Conservation (phyloP, 2,888 invertebrate species). For the Lepidonotus clava region DNA sequence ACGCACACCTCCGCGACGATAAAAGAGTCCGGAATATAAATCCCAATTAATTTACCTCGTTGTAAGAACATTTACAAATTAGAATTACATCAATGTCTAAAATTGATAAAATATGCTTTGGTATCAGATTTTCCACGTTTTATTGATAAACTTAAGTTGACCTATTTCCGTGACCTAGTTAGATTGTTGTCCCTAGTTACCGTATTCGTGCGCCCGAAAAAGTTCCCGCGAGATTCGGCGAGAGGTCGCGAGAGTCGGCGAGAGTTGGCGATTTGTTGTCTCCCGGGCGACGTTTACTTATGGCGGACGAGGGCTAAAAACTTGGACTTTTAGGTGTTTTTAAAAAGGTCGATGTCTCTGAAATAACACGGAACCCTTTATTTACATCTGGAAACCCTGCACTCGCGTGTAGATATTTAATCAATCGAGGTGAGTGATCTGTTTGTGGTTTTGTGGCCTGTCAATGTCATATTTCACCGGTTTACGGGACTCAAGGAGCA, state of each 20-base stretch:
- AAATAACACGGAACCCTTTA: background rate
- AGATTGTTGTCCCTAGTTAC: background rate
- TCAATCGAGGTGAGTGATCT: too few relatives aligned
- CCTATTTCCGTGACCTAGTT: background rate
- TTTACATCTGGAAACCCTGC: background rate
- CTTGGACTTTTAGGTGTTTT: background rate
- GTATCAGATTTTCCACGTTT: too few relatives aligned
- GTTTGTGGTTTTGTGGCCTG: too few relatives aligned
- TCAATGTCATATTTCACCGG: too few relatives aligned
- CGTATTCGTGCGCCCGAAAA: background rate
- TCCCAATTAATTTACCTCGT: background rate
- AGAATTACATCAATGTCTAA: too few relatives aligned
- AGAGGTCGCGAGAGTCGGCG: background rate
- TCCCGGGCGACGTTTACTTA: constrained; percentile 46
- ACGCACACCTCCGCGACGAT: background rate
- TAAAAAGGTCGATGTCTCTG: background rate
- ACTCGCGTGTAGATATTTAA: background rate
- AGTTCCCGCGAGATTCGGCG: constrained; percentile 9
- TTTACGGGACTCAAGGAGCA: too few relatives aligned
- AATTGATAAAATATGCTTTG: too few relatives aligned
- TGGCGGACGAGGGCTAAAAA: background rate
- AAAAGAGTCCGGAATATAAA: background rate
- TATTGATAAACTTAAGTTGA: background rate
- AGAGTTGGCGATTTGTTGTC: background rate
- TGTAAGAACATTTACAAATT: too few relatives aligned